These are phyloP conservation scores for Oreamnos americanus DNA, from an alignment of 2,113 vertebrate genomes.

Conservation along the genomic window DNA sequence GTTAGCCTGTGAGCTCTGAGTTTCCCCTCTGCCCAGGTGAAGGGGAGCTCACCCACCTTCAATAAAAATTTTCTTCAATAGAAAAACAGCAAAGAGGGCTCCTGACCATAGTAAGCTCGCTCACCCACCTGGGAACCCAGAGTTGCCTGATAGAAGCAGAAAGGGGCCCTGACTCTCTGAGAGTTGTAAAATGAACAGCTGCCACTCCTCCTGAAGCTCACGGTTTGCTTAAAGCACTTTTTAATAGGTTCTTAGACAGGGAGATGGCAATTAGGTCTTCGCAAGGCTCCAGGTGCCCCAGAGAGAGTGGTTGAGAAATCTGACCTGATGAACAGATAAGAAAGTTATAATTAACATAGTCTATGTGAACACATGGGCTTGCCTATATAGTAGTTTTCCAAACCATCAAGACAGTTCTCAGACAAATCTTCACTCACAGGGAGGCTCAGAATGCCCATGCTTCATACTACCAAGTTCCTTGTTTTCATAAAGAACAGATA, in stretches of 20 bases:
- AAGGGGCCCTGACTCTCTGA: background rate
- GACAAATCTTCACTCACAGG: background rate
- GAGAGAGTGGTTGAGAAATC: conserved; percentile 33
- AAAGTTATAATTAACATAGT: conserved; percentile 41
- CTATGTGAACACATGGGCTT: background rate
- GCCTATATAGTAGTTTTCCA: background rate
- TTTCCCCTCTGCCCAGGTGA: background rate
- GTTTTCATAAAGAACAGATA: background rate
- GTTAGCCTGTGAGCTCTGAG: background rate
- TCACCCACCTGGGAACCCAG: background rate
- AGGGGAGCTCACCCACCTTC: background rate
- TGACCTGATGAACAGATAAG: conserved; percentile 30
- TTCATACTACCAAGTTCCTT: background rate
- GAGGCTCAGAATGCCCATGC: background rate
- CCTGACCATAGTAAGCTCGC: background rate
- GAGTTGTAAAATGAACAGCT: background rate
- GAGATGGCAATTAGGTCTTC: background rate
- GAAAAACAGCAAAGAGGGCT: background rate
- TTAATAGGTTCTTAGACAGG: background rate
- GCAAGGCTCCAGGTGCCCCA: background rate
- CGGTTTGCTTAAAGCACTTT: background rate
- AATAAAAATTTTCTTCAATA: background rate
- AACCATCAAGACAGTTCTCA: background rate
- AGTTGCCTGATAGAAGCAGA: background rate
- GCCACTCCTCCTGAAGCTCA: background rate